Evolutionary conservation across 2,888 invertebrate species (phyloP), one percentile per base, ranked within the genome.

Genomic region (Rhimphoctona megacephalus): DNA sequence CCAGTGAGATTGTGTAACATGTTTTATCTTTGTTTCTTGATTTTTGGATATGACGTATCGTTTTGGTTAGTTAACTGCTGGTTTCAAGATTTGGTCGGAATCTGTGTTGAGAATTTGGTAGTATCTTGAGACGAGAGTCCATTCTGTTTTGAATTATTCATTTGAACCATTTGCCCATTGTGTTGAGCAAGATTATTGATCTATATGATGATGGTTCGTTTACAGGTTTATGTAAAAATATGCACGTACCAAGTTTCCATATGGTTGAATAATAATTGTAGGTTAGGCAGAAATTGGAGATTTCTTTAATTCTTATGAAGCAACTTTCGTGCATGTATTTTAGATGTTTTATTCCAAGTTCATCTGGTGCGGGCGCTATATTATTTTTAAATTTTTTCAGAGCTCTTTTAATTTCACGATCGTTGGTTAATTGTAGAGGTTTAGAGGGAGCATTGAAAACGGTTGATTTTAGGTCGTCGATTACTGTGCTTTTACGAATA

Each of bases 31-130:
- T 49, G 66, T 66, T 73, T 67, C 73, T 66, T 84, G 66, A n/a
- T 70, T 81, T 70, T 74, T 74, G 54, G 25, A 85, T 77, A 11
- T 70, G 25, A 14, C 67, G 52, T 76, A 81, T 64, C 6, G 81
- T 85, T 69, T 81, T 81, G 7, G 70, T 61, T 49, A 81, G 43
- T 72, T 85, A 81, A 14, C 69, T 81, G 22, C 61, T 17, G 22
- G 72, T 77, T 11, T 81, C 81, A 9, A 81, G 33, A 4, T 30
- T 39, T 67, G 81, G 70, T 14, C 80, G 70, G 25, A 85, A 85
- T 22, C 81, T 81, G n/a, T 77, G 85, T 30, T 85, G 80, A 33
- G 69, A 76, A 9, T 81, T 80, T n/a, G 80, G 80, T 14, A 84
- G 49, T 64, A 61, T 61, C 30, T 72, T 17, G 46, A 61, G n/a